These are phyloP conservation scores for Macroteleia sp. DNA, from an alignment of 2,888 invertebrate species.

Conservation along the genomic window DNA sequence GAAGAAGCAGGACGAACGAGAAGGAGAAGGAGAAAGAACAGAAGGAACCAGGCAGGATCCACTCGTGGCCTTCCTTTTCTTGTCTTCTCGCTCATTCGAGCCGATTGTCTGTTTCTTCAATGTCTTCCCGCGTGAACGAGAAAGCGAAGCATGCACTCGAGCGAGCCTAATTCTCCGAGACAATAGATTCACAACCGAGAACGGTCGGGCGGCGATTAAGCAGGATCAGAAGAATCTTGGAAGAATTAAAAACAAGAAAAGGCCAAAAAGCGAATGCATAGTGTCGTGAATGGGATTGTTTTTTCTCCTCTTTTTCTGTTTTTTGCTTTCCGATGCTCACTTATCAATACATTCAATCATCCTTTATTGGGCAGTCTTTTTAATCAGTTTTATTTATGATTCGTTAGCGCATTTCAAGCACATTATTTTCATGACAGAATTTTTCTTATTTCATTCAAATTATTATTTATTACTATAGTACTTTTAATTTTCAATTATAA, in stretches of 20 bases:
- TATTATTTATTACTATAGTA: too few species aligned
- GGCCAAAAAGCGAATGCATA: conserved; percentile 46
- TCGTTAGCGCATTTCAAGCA: too few species aligned
- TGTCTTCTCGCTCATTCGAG: conserved; percentile 60
- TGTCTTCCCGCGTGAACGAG: conserved; percentile 62
- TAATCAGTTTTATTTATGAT: conserved; percentile 21
- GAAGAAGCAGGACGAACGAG: conserved; percentile 14
- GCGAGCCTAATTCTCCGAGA: conserved; percentile 65
- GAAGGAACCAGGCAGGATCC: conserved; percentile 45
- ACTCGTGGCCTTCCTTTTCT: conserved; percentile 61
- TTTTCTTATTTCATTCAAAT: too few species aligned
- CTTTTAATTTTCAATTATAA: too few species aligned
- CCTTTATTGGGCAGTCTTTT: conserved; percentile 4
- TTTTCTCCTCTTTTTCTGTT: conserved; percentile 2
- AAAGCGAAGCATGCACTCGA: conserved; percentile 62
- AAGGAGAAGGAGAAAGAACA: conserved; percentile 27
- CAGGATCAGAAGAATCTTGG: conserved; percentile 54
- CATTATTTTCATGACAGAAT: too few species aligned
- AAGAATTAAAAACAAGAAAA: conserved; percentile 59
- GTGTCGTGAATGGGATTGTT: conserved; percentile 18
- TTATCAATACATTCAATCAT: conserved; percentile 50
- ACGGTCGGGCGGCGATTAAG: conserved; percentile 62
- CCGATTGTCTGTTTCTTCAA: conserved; percentile 64
- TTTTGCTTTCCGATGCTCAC: conserved; percentile 17
- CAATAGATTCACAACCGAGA: conserved; percentile 68